Evolutionary conservation across 2,888 invertebrate species (phyloP), one percentile per base, ranked within the genome.

Genomic region (Biston stratarius): DNA sequence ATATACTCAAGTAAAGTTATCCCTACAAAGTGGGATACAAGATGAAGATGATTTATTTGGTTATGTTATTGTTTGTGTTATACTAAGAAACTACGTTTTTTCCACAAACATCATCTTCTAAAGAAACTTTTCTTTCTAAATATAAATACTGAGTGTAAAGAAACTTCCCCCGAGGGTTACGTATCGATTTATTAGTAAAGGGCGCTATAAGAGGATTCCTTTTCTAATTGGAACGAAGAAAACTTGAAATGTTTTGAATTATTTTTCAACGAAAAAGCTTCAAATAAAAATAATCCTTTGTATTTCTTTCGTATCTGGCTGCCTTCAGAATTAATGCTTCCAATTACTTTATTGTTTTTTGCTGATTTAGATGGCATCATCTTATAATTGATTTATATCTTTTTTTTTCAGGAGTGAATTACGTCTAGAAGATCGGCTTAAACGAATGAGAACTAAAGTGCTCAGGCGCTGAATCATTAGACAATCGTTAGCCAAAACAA

Each of bases 381-480:
- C 49, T 24, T 38, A 40, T 61, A 63, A 59, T 56, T 60, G 67
- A 51, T 38, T 60, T 51, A 48, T 78, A 86, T 86, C 74, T 79
- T 85, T 88, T 71, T n/a, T 77, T 91, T 90, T 72, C 92, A 93
- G 93, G 90, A 88, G 88, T 88, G 87, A 83, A 87, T 86, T 84
- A 85, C 85, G 88, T 85, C 86, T 85, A 83, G 85, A 88, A 80
- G 83, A 88, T 84, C 83, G 81, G 84, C 84, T 81, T 77, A 81
- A 77, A 83, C 84, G 82, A 83, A 85, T 87, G 84, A 88, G 85
- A 83, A 82, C 80, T 83, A 78, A 81, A 85, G 91, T 91, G 91
- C 87, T 80, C 64, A 78, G 79, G 86, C 87, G 82, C 87, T 85
- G 78, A 83, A 78, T 72, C 75, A 77, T 83, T 75, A 84, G 86